Evolutionary conservation across 2,113 vertebrate species (phyloP).

Genomic region (Xerus inauris): DNA sequence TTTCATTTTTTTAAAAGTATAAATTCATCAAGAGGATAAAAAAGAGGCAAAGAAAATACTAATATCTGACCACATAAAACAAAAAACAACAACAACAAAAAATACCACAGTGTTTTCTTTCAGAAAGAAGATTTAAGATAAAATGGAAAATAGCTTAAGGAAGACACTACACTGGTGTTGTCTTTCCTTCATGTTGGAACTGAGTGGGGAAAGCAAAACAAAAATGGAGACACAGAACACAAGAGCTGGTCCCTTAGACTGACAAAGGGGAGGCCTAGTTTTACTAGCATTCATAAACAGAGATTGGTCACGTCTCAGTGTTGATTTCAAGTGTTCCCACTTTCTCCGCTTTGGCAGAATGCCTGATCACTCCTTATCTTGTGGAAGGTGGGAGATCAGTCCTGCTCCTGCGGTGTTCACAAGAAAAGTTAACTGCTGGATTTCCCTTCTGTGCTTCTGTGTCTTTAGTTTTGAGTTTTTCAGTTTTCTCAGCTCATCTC

Average conservation of each 20-base stretch:
- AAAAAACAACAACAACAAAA: not conserved
- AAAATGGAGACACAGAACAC: not conserved
- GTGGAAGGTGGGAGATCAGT: not conserved
- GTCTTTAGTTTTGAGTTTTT: not conserved
- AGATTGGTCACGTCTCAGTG: not conserved
- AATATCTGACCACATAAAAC: not conserved
- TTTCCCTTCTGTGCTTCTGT: not conserved
- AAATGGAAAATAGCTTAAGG: conserved; percentile 29
- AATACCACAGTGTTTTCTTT: not conserved
- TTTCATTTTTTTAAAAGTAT: conserved; percentile 41
- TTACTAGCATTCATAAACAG: not conserved
- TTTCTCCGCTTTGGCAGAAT: not conserved
- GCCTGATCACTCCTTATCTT: not conserved
- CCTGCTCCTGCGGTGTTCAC: not conserved
- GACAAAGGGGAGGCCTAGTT: not conserved
- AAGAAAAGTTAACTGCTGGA: not conserved
- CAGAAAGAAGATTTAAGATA: conserved; percentile 37
- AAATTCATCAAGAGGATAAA: conserved; percentile 59
- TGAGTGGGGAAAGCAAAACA: not conserved
- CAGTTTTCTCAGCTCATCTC: not conserved
- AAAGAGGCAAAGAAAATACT: conserved; percentile 19
- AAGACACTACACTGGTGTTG: not conserved
- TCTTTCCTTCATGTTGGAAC: not conserved
- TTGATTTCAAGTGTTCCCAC: not conserved
- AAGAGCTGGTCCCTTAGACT: not conserved